Percentiles rank a stretch among this genome's conserved stretches.
Evolutionary conservation across 2,888 invertebrate species (phyloP).

Genomic region (Meiosimyza platycephala): DNA sequence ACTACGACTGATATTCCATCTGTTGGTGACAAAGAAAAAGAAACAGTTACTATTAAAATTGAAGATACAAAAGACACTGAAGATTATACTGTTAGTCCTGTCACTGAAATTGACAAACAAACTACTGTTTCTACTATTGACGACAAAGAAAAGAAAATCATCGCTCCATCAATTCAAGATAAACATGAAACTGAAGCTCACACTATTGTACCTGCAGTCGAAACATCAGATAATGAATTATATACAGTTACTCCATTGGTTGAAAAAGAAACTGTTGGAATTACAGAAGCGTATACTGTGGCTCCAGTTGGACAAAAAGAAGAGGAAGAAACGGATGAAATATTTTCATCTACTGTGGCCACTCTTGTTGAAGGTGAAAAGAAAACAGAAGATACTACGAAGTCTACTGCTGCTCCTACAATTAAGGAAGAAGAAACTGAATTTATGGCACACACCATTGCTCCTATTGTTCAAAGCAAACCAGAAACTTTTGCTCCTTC

Average conservation of each 20-base stretch:
- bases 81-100: not conserved
- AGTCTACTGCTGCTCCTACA: not conserved
- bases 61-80: not conserved
- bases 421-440: slow-evolving; percentile 37
- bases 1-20: slow-evolving; percentile 27
- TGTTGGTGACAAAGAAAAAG: slow-evolving; percentile 30
- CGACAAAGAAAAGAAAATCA: not conserved
- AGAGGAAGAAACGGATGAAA: slow-evolving; percentile 22
- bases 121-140: not conserved
- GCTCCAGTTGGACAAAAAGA: slow-evolving; percentile 30
- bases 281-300: slow-evolving; percentile 29
- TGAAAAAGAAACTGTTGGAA: slow-evolving; percentile 36
- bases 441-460: slow-evolving; percentile 39
- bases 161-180: not conserved
- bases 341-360: slow-evolving; percentile 10
- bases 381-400: not conserved
- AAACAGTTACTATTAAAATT: slow-evolving; percentile 29
- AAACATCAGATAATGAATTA: not conserved
- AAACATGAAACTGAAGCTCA: not conserved
- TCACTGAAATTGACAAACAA: slow-evolving; percentile 15
- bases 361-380: not conserved
- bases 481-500: slow-evolving; percentile 16
- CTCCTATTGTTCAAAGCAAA: slow-evolving; percentile 22
- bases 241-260: slow-evolving; percentile 41
- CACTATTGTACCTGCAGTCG: too few species aligned